A percentile compares a stretch with the other conserved stretches of the same genome.
These are phyloP conservation scores for Alloplasta piceator DNA, from an alignment of 2,888 invertebrate species.

Conservation along the genomic window DNA sequence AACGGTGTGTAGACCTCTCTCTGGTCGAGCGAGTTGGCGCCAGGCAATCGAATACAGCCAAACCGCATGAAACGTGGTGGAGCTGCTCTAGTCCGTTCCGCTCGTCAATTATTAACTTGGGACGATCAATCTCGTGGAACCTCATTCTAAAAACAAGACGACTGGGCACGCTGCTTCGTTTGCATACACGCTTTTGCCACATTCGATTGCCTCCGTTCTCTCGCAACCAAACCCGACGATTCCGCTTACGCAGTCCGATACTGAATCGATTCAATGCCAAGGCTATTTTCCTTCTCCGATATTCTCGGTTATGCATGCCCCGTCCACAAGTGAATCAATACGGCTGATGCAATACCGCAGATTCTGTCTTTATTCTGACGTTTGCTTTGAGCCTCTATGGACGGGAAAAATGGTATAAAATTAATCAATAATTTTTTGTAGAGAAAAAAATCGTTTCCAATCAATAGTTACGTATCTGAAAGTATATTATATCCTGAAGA, in stretches of 20 bases:
- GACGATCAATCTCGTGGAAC: conserved; percentile 7
- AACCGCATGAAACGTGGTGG: neutral
- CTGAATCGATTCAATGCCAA: conserved; percentile 25
- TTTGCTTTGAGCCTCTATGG: too few relatives aligned
- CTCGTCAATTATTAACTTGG: neutral
- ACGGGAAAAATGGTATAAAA: too few relatives aligned
- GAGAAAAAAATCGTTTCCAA: conserved; percentile 20
- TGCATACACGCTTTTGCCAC: conserved; percentile 4
- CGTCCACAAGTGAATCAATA: conserved; percentile 14
- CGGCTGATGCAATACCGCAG: conserved; percentile 37
- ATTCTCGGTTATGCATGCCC: conserved; percentile 10
- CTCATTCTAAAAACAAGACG: neutral
- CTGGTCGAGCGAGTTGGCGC: neutral
- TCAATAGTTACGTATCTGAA: conserved; percentile 45
- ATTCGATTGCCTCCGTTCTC: conserved; percentile 2
- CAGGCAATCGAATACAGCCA: neutral
- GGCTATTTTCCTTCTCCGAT: conserved; percentile 7
- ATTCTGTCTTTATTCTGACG: too few relatives aligned
- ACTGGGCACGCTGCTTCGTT: neutral
- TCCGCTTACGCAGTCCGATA: conserved; percentile 20
- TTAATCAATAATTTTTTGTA: too few relatives aligned
- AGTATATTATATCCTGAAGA: neutral
- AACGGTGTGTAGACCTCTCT: conserved; percentile 10
- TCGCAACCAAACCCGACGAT: neutral
- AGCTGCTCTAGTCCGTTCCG: neutral